Conservation (phyloP, 2,113 vertebrate species). For the Ictidomys tridecemlineatus region DNA sequence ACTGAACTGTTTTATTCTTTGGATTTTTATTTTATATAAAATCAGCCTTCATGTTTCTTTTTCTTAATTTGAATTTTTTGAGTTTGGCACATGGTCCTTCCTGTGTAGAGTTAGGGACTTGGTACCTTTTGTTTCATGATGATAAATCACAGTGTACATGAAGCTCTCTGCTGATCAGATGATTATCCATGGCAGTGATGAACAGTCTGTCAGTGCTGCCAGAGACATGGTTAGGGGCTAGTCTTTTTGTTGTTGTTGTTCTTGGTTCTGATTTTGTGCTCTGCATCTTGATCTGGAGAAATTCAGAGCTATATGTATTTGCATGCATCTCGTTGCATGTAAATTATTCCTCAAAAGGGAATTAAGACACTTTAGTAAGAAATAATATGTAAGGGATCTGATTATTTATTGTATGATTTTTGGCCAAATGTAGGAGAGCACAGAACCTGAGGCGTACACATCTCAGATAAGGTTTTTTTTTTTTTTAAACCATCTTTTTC, state of each 20-base stretch:
- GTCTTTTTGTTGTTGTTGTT: neutral
- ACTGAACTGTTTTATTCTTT: slow-evolving; percentile 7
- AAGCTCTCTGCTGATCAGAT: neutral
- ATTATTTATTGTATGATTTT: neutral
- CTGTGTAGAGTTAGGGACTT: neutral
- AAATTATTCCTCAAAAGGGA: slow-evolving; percentile 7
- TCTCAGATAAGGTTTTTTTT: neutral
- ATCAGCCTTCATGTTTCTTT: neutral
- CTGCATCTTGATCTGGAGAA: neutral
- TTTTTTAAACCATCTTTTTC: neutral
- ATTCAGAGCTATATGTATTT: neutral
- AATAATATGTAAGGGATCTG: neutral
- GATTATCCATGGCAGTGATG: neutral
- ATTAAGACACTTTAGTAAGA: neutral
- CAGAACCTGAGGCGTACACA: neutral
- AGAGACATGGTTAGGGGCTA: neutral
- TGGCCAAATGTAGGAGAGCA: neutral
- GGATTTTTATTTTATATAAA: slow-evolving; percentile 39
- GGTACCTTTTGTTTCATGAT: neutral
- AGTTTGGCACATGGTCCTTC: neutral
- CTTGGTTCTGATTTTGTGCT: neutral
- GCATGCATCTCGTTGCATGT: neutral
- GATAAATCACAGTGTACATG: neutral
- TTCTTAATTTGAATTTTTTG: neutral
- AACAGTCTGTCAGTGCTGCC: neutral